Conservation (phyloP, 92 coral and sea anemone species). For the Porites lobata region DNA sequence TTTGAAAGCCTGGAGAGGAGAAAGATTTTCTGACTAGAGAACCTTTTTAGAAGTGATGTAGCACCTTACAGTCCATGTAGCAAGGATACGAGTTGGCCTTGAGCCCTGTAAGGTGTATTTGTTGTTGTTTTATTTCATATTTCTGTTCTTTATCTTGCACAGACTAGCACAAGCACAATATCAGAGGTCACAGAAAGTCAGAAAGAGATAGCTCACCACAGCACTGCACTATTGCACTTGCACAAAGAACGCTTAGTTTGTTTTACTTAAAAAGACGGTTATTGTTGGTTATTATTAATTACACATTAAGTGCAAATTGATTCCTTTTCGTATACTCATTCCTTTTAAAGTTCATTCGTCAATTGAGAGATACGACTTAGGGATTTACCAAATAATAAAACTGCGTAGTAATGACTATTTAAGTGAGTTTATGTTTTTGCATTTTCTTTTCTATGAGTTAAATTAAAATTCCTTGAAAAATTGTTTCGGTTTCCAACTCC, state of each 20-base stretch:
- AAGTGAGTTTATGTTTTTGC: no score
- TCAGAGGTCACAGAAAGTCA: constrained; percentile 78
- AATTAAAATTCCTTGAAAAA: no score
- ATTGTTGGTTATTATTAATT: not conserved
- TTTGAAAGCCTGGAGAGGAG: no score
- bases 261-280: not conserved
- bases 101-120: not conserved
- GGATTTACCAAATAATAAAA: no score
- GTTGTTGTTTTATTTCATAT: constrained; percentile 41
- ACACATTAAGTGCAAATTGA: not conserved
- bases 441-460: no score
- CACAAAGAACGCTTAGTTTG: not conserved
- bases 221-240: constrained; percentile 18
- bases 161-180: constrained; percentile 90
- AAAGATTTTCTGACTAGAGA: no score
- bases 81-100: not conserved
- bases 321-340: not conserved
- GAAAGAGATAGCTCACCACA: constrained; percentile 66
- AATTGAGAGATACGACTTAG: no score
- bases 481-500: no score
- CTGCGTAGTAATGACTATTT: no score
- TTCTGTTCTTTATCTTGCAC: constrained; percentile 57
- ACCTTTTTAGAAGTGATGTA: no score
- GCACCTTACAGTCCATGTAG: no score
- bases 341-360: not conserved